Base-by-base conservation (phyloP, 1,140 invertebrate species). In the Heliconius melpomene region DNA sequence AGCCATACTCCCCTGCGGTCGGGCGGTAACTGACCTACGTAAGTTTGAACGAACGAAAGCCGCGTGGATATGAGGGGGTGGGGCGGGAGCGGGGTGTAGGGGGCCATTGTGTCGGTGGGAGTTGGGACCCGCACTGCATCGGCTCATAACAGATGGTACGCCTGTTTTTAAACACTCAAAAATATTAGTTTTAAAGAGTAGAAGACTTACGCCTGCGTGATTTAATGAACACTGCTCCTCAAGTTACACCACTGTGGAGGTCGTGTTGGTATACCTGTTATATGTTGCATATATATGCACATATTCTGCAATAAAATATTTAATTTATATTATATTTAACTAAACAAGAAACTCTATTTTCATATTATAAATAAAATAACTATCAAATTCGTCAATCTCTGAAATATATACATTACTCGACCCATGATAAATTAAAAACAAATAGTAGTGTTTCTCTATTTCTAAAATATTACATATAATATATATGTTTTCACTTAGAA, bases 21-120 rank as follows among this genome's bases (percentile, higher is more conserved):
- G 92, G 91, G 89, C 93, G 93, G 94, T 95, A 95, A 95, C 94
- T 95, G 94, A 95, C 94, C 94, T 95, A 93, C 92, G 94, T 93
- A 95, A 94, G 93, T 93, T 93, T 93, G 92, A 93, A 93, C 91
- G 89, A 92, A 92, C 91, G 92, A 93, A 94, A 94, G 93, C 93
- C 91, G 93, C 90, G 92, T 93, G 93, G 91, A 90, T 92, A 87
- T 90, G 80, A 87, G 84, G 83, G 86, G 85, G 89, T 86, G 85
- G 86, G 81, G 82, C 84, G 82, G 60, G 83, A 79, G 91, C 82
- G 88, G 90, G 89, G 82, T 73, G 84, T 60, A 87, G 87, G 76
- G 81, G 85, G 77, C 85, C 85, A 86, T 85, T 86, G 85, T 88
- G 86, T 87, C 88, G 88, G 87, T 91, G 88, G 90, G 91, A 90